Percentiles rank a stretch among this genome's conserved stretches.
These are phyloP conservation scores for Tiliacea aurago DNA, from an alignment of 2,888 invertebrate species.

Conservation along the genomic window DNA sequence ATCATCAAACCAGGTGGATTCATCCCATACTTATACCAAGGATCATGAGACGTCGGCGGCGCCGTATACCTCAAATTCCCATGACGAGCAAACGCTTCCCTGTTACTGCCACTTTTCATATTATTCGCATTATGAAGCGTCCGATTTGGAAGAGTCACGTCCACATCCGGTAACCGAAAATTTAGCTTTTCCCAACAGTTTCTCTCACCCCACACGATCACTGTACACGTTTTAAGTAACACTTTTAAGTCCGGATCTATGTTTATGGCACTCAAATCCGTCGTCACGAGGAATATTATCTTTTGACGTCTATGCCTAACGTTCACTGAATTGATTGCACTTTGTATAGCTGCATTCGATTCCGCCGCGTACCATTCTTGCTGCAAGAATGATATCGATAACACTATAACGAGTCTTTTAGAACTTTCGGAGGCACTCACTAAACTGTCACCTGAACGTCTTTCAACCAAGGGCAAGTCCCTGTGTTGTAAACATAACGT, in stretches of 20 bases:
- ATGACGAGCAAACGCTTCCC: conserved; percentile 87
- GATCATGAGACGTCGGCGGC: conserved; percentile 88
- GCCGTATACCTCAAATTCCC: conserved; percentile 89
- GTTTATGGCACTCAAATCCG: conserved; percentile 91
- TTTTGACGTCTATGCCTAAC: conserved; percentile 92
- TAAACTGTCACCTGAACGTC: conserved; percentile 89
- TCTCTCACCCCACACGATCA: conserved; percentile 95
- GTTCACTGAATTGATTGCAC: conserved; percentile 92
- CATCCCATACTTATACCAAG: conserved; percentile 90
- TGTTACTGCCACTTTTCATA: conserved; percentile 86
- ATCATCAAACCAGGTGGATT: conserved; percentile 89
- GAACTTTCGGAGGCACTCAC: conserved; percentile 91
- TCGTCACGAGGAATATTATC: conserved; percentile 89
- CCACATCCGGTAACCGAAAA: conserved; percentile 95
- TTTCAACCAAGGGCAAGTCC: conserved; percentile 91
- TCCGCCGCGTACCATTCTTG: conserved; percentile 96
- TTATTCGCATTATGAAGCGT: conserved; percentile 89
- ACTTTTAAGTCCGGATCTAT: conserved; percentile 94
- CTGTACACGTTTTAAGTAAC: conserved; percentile 93
- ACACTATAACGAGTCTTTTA: conserved; percentile 94
- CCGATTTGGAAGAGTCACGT: conserved; percentile 90
- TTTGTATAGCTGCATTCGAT: conserved; percentile 95
- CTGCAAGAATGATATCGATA: conserved; percentile 95
- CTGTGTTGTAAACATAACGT: conserved; percentile 93
- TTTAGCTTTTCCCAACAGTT: conserved; percentile 97